Evolutionary conservation across 2,888 invertebrate species (phyloP).

Genomic region (Tetropium fuscum): DNA sequence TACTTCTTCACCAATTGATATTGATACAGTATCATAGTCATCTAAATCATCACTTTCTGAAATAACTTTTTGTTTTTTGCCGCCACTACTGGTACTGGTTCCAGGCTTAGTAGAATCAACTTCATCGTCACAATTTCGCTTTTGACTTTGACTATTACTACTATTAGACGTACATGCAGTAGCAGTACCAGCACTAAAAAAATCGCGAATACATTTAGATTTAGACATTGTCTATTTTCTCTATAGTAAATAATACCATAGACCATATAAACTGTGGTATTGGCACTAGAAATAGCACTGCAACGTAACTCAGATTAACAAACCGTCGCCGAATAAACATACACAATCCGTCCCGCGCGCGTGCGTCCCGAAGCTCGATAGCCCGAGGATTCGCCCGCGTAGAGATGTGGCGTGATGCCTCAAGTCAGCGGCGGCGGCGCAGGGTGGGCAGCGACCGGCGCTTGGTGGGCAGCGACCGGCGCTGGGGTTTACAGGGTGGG

Average conservation of each 20-base stretch:
- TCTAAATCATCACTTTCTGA: too few relatives aligned
- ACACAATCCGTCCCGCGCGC: not conserved
- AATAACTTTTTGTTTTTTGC: too few relatives aligned
- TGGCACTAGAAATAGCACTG: not conserved
- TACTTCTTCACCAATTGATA: too few relatives aligned
- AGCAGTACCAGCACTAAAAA: not conserved
- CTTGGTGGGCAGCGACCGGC: not conserved
- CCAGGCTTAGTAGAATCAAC: not conserved
- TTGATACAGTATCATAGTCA: too few relatives aligned
- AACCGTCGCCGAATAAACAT: not conserved
- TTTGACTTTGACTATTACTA: not conserved
- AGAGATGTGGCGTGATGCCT: not conserved
- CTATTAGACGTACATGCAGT: not conserved
- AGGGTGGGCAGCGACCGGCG: too few relatives aligned
- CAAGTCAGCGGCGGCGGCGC: not conserved
- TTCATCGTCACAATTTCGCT: not conserved
- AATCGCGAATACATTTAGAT: not conserved
- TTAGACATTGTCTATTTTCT: not conserved
- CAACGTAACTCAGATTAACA: conserved; percentile 1
- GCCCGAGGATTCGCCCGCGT: too few relatives aligned
- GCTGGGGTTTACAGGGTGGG: not conserved
- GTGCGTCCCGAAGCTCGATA: not conserved
- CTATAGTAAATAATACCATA: not conserved
- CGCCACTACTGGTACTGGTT: too few relatives aligned
- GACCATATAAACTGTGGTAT: not conserved